Base-by-base conservation (phyloP, 1,140 invertebrate species). In the Galleria mellonella region DNA sequence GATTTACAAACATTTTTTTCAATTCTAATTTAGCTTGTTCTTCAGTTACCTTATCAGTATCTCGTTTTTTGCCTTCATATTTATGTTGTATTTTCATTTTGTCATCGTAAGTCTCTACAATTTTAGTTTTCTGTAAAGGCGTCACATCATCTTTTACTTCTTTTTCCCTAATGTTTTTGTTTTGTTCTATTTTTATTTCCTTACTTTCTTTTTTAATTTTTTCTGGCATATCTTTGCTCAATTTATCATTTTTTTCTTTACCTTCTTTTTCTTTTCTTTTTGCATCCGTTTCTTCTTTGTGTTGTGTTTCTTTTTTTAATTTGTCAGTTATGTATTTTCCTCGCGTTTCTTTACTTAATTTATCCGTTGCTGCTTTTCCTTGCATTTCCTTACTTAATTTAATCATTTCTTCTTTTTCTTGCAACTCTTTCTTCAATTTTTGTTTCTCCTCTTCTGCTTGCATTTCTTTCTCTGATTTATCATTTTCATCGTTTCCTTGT, bases 401-500 rank as follows among this genome's bases (percentile, higher is more conserved):
- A 12, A 2, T 12, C 37, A 12, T 28, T 11, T n/a, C 10, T 36
- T 4, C 6, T 7, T 54, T 55, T 27, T 43, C 45, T 42, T 6
- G 32, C 11, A n/a, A n/a, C n/a, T 47, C 31, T 39, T 47, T 51
- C 32, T 49, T 51, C 49, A n/a, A n/a, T 46, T 58, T 31, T 32
- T 44, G 12, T 36, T 13, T 43, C 9, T 35, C 42, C 23, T 17
- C 29, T 36, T 43, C 13, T 13, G 15, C 15, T 36, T 43, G 11
- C 13, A 14, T 10, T n/a, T n/a, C n/a, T n/a, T n/a, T n/a, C n/a
- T n/a, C n/a, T n/a, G n/a, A n/a, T n/a, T n/a, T n/a, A n/a, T 38
- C 12, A 9, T 40, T 17, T 32, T 39, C 37, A 27, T 32, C 13
- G 11, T 11, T 28, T 11, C 6, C 11, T 31, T 4, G 29, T 3